These are phyloP conservation scores for Holothuria leucospilota DNA, from an alignment of 53 echinoderm and acorn worm species.

Conservation along the genomic window DNA sequence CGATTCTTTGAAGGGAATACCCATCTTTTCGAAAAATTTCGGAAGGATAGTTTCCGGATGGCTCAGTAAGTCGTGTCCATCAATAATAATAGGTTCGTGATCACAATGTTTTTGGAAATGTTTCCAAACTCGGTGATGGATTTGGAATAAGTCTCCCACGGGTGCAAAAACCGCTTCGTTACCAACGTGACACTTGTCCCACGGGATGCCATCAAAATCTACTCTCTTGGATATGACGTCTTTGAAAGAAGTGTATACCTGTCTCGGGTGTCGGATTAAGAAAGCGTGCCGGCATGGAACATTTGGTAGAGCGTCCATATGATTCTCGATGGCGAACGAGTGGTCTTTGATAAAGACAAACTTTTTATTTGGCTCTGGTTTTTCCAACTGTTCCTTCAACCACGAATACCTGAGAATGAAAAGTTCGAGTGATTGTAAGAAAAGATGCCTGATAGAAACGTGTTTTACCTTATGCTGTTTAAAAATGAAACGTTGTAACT, in stretches of 20 bases:
- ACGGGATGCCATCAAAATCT: background rate
- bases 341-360: constrained; percentile 27
- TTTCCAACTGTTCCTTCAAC: constrained; percentile 9
- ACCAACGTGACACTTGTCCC: constrained; percentile 12
- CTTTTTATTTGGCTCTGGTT: constrained; percentile 3
- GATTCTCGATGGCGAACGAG: background rate
- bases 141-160: background rate
- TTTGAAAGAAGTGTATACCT: constrained; percentile 18
- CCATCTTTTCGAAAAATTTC: background rate
- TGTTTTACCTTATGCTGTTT: too few species aligned
- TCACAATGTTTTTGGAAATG: background rate
- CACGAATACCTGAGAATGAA: background rate
- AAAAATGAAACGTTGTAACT: too few species aligned
- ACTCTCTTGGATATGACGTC: background rate
- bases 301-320: background rate
- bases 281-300: background rate
- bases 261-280: constrained; percentile 7
- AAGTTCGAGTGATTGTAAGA: background rate
- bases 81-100: background rate
- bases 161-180: background rate
- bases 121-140: background rate
- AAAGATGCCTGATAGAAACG: too few species aligned
- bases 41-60: background rate
- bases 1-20: constrained; percentile 22
- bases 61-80: background rate